phyloP scores from a whole-genome alignment of 2,797 vertebrate species.

The Pseudopleuronectes americanus region DNA sequence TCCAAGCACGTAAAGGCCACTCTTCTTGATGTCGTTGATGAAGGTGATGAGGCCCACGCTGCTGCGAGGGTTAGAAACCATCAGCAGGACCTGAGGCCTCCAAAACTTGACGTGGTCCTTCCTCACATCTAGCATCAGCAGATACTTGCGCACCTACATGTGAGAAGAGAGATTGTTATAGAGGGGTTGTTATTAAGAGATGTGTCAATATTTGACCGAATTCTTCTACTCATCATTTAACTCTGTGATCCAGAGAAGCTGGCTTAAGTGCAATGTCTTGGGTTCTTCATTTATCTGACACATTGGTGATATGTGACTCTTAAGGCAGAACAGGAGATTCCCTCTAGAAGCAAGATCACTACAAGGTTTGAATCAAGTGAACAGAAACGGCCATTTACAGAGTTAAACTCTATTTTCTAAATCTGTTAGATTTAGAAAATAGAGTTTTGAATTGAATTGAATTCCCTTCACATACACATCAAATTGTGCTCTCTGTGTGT shows the following conservation, averaged over 20 bases:
- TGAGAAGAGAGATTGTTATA: neutral
- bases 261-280: neutral
- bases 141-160: conserved; percentile 86
- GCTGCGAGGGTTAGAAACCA: conserved; percentile 86
- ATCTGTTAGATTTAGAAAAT: no score
- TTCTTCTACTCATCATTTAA: neutral
- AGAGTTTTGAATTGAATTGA: no score
- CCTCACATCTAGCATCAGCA: conserved; percentile 87
- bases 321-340: neutral
- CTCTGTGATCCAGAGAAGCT: neutral
- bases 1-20: conserved; percentile 87
- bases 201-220: neutral
- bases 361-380: conserved; percentile 4
- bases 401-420: no score
- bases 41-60: conserved; percentile 85
- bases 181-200: neutral
- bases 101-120: conserved; percentile 91
- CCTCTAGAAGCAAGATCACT: neutral
- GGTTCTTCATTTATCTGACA: no score
- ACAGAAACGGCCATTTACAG: neutral
- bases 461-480: neutral
- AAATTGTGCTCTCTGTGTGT: neutral
- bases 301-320: no score
- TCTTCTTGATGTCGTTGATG: conserved; percentile 90
- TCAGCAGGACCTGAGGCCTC: conserved; percentile 88